Evolutionary conservation across 1,140 invertebrate genomes (phyloP).

Genomic region (Ectropis grisescens): DNA sequence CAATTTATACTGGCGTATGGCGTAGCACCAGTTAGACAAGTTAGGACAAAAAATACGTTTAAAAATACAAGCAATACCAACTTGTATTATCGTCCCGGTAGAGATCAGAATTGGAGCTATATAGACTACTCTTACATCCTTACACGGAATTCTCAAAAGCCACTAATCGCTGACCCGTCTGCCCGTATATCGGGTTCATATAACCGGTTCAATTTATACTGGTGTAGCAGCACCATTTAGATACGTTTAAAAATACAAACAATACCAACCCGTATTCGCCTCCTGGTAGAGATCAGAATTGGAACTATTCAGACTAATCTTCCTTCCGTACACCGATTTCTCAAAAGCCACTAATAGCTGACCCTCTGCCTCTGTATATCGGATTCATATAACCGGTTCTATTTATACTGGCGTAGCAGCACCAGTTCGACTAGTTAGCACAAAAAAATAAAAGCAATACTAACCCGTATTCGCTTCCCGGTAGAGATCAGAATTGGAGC

Average conservation of each 20-base stretch:
- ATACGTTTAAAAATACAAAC: too few species aligned
- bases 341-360: conserved; percentile 55
- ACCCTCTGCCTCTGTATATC: conserved; percentile 60
- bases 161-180: conserved; percentile 56
- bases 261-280: conserved; percentile 28
- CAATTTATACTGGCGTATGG: conserved; percentile 36
- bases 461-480: conserved; percentile 33
- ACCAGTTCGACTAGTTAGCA: conserved; percentile 53
- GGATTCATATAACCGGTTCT: conserved; percentile 58
- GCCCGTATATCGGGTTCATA: conserved; percentile 64
- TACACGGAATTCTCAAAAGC: conserved; percentile 50
- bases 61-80: conserved; percentile 20
- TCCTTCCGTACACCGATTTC: conserved; percentile 45
- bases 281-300: conserved; percentile 42
- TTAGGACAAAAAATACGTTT: too few species aligned
- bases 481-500: conserved; percentile 44
- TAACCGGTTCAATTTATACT: conserved; percentile 45
- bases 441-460: too few species aligned
- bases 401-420: conserved; percentile 35
- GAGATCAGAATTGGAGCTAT: conserved; percentile 43
- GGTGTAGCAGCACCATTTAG: conserved; percentile 40
- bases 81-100: conserved; percentile 32
- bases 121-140: conserved; percentile 51
- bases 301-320: conserved; percentile 49
- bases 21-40: conserved; percentile 50